Percentiles rank a stretch among this genome's conserved stretches.
These are phyloP conservation scores for Amphilophus citrinellus DNA, from an alignment of 2,113 vertebrate species.

Conservation along the genomic window DNA sequence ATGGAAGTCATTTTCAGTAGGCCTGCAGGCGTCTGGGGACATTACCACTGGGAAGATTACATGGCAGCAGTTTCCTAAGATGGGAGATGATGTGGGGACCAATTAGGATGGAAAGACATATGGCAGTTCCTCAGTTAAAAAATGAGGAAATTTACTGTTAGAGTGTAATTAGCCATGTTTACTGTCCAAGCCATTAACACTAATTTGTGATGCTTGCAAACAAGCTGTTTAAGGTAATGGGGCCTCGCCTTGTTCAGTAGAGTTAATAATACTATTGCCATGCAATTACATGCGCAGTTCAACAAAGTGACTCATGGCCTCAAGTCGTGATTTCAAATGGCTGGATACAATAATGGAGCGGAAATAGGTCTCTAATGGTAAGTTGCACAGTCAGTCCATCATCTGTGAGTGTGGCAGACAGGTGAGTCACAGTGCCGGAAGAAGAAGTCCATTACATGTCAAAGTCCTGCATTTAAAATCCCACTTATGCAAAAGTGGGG, in stretches of 20 bases:
- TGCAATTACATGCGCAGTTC: constrained; percentile 23
- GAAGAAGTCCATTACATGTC: not conserved
- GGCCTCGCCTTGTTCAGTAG: constrained; percentile 6
- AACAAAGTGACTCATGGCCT: not conserved
- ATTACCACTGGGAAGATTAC: constrained; percentile 48
- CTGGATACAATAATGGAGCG: not conserved
- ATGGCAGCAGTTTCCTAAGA: constrained; percentile 39
- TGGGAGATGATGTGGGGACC: constrained; percentile 40
- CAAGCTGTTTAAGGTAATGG: constrained; percentile 43
- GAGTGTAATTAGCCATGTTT: constrained; percentile 54
- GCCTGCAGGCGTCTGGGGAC: constrained; percentile 32
- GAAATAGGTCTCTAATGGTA: not conserved
- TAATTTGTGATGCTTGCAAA: constrained; percentile 54
- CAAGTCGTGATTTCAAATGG: not conserved
- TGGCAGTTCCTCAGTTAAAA: constrained; percentile 5
- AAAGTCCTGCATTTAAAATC: not conserved
- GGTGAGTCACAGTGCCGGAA: not conserved
- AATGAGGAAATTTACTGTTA: constrained; percentile 27
- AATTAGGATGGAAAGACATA: constrained; percentile 46
- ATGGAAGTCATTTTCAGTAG: constrained; percentile 34
- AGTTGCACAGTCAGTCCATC: not conserved
- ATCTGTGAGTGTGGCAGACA: not conserved
- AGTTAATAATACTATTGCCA: constrained; percentile 20
- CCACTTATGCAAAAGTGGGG: not conserved
- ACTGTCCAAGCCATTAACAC: constrained; percentile 43